These are phyloP conservation scores for Nannoperca obscura DNA, from an alignment of 2,797 vertebrate species.

Conservation along the genomic window DNA sequence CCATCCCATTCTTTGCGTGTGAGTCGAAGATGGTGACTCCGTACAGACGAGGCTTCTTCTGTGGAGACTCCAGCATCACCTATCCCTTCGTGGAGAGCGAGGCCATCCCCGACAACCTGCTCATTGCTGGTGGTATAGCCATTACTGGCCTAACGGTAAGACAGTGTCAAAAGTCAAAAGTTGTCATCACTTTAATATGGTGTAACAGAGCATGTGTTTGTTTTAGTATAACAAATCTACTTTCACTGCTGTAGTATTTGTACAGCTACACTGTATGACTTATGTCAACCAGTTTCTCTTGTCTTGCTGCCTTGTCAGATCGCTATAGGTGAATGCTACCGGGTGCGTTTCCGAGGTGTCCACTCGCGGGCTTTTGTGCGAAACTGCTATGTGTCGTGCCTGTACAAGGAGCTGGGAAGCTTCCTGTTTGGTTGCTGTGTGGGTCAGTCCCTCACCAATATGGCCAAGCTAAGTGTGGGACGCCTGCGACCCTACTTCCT, in stretches of 20 bases:
- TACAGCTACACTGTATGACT: neutral
- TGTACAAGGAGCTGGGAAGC: conserved; percentile 88
- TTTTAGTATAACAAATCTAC: conserved; percentile 19
- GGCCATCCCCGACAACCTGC: conserved; percentile 81
- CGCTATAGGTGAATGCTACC: conserved; percentile 83
- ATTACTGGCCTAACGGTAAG: conserved; percentile 85
- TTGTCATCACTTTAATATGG: neutral
- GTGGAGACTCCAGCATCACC: conserved; percentile 85
- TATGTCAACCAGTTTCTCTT: conserved; percentile 21
- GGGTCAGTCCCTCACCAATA: conserved; percentile 87
- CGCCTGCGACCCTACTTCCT: conserved; percentile 87
- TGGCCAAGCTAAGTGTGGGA: conserved; percentile 87
- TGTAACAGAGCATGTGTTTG: neutral
- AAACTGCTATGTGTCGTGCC: conserved; percentile 81
- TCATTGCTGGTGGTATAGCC: conserved; percentile 84
- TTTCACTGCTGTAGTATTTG: neutral
- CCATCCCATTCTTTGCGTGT: conserved; percentile 87
- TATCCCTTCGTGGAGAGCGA: conserved; percentile 79
- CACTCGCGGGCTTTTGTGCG: conserved; percentile 76
- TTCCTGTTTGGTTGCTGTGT: conserved; percentile 86
- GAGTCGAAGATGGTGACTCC: conserved; percentile 84
- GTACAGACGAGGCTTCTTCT: conserved; percentile 86
- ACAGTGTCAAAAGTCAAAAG: conserved; percentile 11
- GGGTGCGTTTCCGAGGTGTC: conserved; percentile 74
- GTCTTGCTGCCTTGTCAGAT: conserved; percentile 76